Evolutionary conservation across 1,140 invertebrate genomes (phyloP), one percentile per base, ranked within the genome.

Genomic region (Drosophila kurseongensis): DNA sequence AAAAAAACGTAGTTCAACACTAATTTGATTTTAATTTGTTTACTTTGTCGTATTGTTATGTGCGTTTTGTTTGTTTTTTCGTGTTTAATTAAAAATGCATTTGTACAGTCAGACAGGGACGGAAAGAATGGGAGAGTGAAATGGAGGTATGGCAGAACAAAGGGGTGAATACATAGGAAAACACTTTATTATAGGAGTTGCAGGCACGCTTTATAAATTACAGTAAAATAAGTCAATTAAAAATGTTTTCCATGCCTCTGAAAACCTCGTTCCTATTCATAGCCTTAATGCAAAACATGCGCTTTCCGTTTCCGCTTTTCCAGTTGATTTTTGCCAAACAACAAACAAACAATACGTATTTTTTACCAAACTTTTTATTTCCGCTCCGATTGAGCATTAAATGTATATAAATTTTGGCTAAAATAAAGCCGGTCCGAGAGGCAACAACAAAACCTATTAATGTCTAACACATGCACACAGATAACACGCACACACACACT

Each of bases 1-100:
- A 71, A 71, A 67, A 50, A 71, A 48, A 8, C 36, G 52, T 14
- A 38, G 52, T 55, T 55, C 29, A 68, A 44, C 72, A 75, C 60
- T 80, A 80, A 84, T 85, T 77, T 85, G 81, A 72, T 77, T 84
- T 84, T 85, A 75, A 84, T 80, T 85, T 85, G 81, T 68, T 85
- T 84, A 85, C 75, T 69, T 62, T 76, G 54, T 57, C 59, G 72
- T 69, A 62, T 83, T 82, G 68, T 78, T 68, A 58, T 67, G 60
- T 69, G 48, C 52, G 61, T 73, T 72, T 72, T 74, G 71, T 77
- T 80, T 65, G 41, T 40, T 65, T 40, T 56, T 75, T 63, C 72
- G 71, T 72, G 67, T 75, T 75, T 75, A 75, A 75, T 75, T 75
- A 75, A 75, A 75, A 75, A 69, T 76, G 55, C 77, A 80, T 85